Evolutionary conservation across 2,888 invertebrate species (phyloP), one percentile per base, ranked within the genome.

Genomic region (Tetramorium bicarinatum): DNA sequence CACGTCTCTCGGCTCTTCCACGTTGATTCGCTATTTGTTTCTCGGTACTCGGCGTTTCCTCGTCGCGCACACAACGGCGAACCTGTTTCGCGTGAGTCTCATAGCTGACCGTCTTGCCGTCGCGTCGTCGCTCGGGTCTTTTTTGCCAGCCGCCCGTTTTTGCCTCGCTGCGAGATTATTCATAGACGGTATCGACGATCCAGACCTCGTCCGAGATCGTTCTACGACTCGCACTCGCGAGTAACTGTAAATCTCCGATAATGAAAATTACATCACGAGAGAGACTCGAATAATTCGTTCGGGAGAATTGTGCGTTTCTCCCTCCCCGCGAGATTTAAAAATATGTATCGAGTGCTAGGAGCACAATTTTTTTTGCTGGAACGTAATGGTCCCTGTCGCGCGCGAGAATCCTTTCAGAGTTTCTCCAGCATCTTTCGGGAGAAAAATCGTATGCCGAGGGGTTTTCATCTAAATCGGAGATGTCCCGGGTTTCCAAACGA

Each of bases 11-110:
- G 29, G 25, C 52, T 38, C 61, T 75, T 34, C 29, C 52, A 18
- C 25, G 61, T 54, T 41, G n/a, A 47, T n/a, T 61, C 75, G 80
- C 76, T 49, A 41, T 80, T 74, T 80, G 75, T 71, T 61, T 80
- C 75, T 74, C 61, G 21, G 34, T 44, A 29, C 25, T 21, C 56
- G 47, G 34, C 41, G 49, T 11, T n/a, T 61, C n/a, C 18, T n/a
- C 81, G 29, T 21, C 44, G 29, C 29, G 29, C 18, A 11, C 66
- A 38, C 38, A 11, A 41, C 21, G 9, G 47, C 72, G 41, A 72
- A 72, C 74, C 74, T 80, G 74, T 72, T 80, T 72, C 44, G 47
- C 74, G 74, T 49, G 59, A 59, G 47, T 41, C 59, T 61, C 79
- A 9, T 47, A 29, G 34, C 59, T 29, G 77, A 44, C 41, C 18